Evolutionary conservation across 2,113 vertebrate species (phyloP), one percentile per base, ranked within the genome.

Genomic region (Silurus asotus): DNA sequence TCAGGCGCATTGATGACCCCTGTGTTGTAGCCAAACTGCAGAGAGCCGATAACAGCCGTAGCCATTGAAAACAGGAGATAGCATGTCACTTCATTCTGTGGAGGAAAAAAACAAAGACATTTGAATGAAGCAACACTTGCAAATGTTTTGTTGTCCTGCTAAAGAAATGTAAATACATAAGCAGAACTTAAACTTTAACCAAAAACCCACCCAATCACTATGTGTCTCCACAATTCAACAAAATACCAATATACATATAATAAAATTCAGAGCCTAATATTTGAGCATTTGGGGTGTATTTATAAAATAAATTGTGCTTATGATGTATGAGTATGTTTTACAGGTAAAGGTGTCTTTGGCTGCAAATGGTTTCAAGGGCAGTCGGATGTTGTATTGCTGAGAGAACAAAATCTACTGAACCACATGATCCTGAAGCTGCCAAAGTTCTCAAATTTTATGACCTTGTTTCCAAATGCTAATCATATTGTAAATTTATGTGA

Each of bases 1-100:
- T 98, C 97, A 0, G 98, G 98, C 58, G 98, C 98, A 85, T 98
- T 98, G 92, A 98, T 98, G 88, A 99, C 98, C 53, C 98, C 98
- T 0, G 96, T 98, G 93, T 99, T 99, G 93, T 97, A 99, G 3
- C 98, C 97, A 77, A 96, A 99, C 91, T 98, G 97, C 81, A 98
- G 94, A 0, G 98, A 99, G 87, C 97, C 96, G 37, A 98, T 97
- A 19, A 96, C 92, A 4, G 97, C 97, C 1, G 97, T 82, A 2
- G 59, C 62, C 87, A 98, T 80, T 2, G 97, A 94, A 75, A 96
- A 96, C 53, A 97, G 37, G 84, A 99, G 96, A 8, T 95, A 95
- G 75, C 93, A 92, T 14, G 95, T 95, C 0, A 95, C 92, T 89
- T 95, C 92, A 48, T 94, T 94, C 37, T 90, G 83, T 90, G 91